phyloP scores from a whole-genome alignment of 2,888 invertebrate species.

The Lasioglossum lativentre region DNA sequence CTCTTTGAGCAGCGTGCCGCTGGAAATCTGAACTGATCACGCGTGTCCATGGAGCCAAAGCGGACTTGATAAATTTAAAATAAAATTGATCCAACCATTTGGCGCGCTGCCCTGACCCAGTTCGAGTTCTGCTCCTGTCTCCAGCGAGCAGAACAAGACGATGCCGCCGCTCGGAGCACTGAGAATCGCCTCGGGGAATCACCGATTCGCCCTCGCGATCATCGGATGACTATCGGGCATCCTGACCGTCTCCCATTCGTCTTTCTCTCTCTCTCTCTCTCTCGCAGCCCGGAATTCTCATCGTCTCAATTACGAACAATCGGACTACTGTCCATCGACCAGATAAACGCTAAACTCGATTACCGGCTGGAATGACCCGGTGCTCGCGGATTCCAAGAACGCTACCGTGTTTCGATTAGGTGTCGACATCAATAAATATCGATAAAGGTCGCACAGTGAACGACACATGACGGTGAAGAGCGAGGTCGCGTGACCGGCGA shows the following conservation, averaged over 20 bases:
- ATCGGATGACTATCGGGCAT: conserved; percentile 19
- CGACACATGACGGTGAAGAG: conserved; percentile 60
- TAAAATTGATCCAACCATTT: conserved; percentile 81
- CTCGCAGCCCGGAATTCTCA: neutral
- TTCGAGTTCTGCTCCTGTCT: conserved; percentile 77
- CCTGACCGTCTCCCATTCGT: conserved; percentile 8
- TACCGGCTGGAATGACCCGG: neutral
- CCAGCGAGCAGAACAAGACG: conserved; percentile 71
- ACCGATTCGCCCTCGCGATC: conserved; percentile 66
- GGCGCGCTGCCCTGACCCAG: conserved; percentile 83
- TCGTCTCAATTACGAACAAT: neutral
- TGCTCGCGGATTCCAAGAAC: neutral
- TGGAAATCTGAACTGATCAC: conserved; percentile 60
- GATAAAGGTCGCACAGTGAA: conserved; percentile 45
- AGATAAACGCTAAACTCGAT: neutral
- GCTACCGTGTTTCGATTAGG: neutral
- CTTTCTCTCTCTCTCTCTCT: neutral
- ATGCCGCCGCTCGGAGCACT: conserved; percentile 51
- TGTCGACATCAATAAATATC: conserved; percentile 14
- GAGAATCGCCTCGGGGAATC: conserved; percentile 76
- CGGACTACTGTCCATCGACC: neutral
- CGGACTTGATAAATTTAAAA: conserved; percentile 79
- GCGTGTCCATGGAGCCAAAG: conserved; percentile 59
- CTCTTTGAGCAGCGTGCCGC: conserved; percentile 49
- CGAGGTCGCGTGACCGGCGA: conserved; percentile 53